A percentile compares a stretch with the other conserved stretches of the same genome.
Conservation (phyloP, 2,797 vertebrate species). For the Lithobates pipiens region DNA sequence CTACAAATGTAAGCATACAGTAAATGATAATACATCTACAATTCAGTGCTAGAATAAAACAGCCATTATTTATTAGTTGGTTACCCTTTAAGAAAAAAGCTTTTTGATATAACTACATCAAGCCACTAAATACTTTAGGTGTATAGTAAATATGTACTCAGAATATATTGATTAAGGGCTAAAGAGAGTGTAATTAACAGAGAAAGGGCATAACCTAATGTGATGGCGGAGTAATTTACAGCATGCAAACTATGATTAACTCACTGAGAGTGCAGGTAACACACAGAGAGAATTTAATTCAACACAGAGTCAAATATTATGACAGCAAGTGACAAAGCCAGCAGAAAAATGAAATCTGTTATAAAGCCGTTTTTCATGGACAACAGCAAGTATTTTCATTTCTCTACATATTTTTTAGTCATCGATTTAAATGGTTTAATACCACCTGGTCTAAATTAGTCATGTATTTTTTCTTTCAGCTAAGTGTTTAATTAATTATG, state of each 20-base stretch:
- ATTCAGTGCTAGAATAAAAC: background rate
- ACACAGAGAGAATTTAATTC: conserved; percentile 28
- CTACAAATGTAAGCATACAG: background rate
- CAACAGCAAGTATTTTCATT: conserved; percentile 12
- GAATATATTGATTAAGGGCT: conserved; percentile 39
- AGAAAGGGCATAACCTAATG: conserved; percentile 30
- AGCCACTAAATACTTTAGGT: background rate
- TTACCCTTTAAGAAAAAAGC: background rate
- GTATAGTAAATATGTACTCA: conserved; percentile 27
- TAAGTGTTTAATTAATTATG: background rate
- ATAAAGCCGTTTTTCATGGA: conserved; percentile 1
- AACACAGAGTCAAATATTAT: conserved; percentile 20
- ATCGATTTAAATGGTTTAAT: background rate
- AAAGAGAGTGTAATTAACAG: conserved; percentile 40
- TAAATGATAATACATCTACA: background rate
- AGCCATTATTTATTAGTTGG: background rate
- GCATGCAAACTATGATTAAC: conserved; percentile 32
- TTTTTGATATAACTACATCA: background rate
- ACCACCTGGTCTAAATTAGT: background rate
- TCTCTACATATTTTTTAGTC: background rate
- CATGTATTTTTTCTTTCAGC: background rate
- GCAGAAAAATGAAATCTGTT: conserved; percentile 27
- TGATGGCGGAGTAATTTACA: conserved; percentile 24
- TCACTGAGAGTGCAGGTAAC: conserved; percentile 30
- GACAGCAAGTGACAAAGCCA: conserved; percentile 26